Evolutionary conservation across 2,888 invertebrate species (phyloP).

Genomic region (Nesidiocoris tenuis): DNA sequence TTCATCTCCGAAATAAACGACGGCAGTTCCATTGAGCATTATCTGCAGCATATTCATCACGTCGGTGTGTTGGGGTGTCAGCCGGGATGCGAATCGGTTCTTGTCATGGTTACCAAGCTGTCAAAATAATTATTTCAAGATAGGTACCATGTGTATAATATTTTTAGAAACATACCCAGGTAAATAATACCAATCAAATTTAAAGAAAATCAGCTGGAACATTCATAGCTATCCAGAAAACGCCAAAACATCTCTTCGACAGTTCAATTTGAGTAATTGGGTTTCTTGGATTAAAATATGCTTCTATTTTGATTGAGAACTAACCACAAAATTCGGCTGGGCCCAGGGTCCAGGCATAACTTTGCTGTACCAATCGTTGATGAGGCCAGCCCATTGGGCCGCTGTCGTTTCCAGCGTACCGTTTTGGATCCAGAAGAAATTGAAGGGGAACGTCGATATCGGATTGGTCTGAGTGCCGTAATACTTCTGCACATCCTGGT

Average conservation of each 20-base stretch:
- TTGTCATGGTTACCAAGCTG: conserved; percentile 72
- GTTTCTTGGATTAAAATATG: no score
- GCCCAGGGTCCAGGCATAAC: conserved; percentile 60
- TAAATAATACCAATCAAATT: neutral
- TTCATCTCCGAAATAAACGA: conserved; percentile 84
- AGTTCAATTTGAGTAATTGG: no score
- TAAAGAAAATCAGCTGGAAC: no score
- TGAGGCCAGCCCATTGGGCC: conserved; percentile 57
- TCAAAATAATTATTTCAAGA: neutral
- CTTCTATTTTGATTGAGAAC: conserved; percentile 50
- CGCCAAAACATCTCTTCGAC: no score
- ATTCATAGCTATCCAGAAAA: no score
- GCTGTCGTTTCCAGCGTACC: conserved; percentile 59
- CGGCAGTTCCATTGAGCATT: conserved; percentile 71
- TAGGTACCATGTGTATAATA: no score
- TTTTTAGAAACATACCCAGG: no score
- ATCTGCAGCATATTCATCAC: conserved; percentile 69
- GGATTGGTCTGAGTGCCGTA: conserved; percentile 60
- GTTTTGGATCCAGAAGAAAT: conserved; percentile 69
- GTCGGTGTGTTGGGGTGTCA: conserved; percentile 64
- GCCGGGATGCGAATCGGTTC: conserved; percentile 60
- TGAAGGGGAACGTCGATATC: conserved; percentile 71
- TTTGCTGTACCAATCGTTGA: conserved; percentile 62
- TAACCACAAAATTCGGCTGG: conserved; percentile 67
- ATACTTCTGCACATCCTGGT: conserved; percentile 59